These are phyloP conservation scores for Epinephelus moara DNA, from an alignment of 2,113 vertebrate genomes.

Conservation along the genomic window DNA sequence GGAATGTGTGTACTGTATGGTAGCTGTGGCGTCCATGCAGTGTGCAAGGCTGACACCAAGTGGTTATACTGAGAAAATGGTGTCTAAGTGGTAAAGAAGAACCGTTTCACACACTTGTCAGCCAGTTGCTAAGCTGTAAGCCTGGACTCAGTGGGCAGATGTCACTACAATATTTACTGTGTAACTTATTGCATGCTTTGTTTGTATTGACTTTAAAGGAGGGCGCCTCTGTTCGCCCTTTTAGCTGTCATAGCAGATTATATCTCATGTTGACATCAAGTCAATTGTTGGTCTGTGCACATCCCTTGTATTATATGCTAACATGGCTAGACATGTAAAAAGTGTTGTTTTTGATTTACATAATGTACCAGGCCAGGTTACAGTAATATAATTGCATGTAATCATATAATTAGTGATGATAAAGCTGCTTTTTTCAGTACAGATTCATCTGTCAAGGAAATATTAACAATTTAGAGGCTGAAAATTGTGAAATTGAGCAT, in stretches of 20 bases:
- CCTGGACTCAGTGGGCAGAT: neutral
- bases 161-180: neutral
- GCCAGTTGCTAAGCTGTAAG: neutral
- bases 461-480: neutral
- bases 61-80: conserved; percentile 55
- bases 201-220: neutral
- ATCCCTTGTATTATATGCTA: neutral
- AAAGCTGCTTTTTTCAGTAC: neutral
- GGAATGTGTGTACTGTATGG: conserved; percentile 7
- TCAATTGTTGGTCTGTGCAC: neutral
- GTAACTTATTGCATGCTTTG: neutral
- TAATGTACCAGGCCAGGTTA: neutral
- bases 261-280: neutral
- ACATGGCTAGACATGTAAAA: neutral
- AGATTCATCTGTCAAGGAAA: neutral
- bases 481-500: too few species aligned
- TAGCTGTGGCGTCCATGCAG: neutral
- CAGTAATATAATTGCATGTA: neutral
- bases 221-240: neutral
- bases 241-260: neutral
- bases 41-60: conserved; percentile 79
- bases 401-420: too few species aligned
- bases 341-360: neutral
- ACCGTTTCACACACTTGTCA: neutral
- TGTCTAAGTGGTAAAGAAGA: neutral